Base-by-base conservation (phyloP, 2,113 vertebrate genomes). In the Erpornis zantholeuca region DNA sequence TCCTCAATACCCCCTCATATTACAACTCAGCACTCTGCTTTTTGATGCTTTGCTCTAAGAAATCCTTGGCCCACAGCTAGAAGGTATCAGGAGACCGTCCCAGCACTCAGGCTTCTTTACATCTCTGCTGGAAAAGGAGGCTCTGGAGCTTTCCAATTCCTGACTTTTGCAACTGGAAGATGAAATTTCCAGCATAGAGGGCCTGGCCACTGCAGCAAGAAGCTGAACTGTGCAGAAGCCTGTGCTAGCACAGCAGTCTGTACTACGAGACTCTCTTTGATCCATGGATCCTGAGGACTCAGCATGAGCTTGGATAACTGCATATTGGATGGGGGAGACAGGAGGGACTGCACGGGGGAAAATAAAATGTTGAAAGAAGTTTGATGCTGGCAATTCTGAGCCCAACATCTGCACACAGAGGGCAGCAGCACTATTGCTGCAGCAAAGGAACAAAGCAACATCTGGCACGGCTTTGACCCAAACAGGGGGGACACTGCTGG, bases 251-350 rank as follows among this genome's bases (percentile, higher is more conserved):
- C 86, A 84, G 70, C 59, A 40, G 7, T 33, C 29, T 50, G 35
- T n/a, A 18, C 11, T 79, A 1, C 0, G 0, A 12, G 4, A 0
- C 16, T 56, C 31, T 31, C 36, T 66, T 71, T 77, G 76, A 44
- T 60, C 53, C 44, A 8, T 10, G 44, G 69, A 63, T 65, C 52
- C 69, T 35, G 42, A 68, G 44, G 25, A 60, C 44, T n/a, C 24
- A 22, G 42, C 52, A 45, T 40, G 49, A 50, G 28, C 31, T 49
- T 64, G 25, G 1, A 0, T 45, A 69, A 44, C 31, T 80, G 36
- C 16, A 12, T 5, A 7, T 15, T 45, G 47, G 27, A n/a, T 61
- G 23, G 23, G 27, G 53, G n/a, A 63, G 7, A 52, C 21, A 63
- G 14, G 38, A 75, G 31, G 16, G 53, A 63, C 12, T 38, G 5